Conservation (phyloP, 2,888 invertebrate species). For the Acrobasis suavella region DNA sequence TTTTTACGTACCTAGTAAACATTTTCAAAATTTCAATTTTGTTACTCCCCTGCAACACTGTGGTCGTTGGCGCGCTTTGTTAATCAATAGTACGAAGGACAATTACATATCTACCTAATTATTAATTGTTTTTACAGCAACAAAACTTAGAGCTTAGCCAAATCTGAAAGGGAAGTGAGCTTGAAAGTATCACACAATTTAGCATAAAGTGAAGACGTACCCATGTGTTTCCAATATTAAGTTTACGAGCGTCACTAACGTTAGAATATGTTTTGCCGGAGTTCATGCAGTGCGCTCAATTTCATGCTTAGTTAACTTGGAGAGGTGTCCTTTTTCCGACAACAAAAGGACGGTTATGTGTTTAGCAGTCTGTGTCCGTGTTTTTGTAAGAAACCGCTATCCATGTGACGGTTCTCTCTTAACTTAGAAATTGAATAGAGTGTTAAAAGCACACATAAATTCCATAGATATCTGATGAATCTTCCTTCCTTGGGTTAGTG, state of each 20-base stretch:
- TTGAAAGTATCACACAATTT: constrained; percentile 6
- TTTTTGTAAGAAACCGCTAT: neutral
- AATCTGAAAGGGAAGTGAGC: neutral
- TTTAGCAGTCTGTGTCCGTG: neutral
- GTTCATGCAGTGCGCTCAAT: constrained; percentile 39
- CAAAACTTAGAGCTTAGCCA: neutral
- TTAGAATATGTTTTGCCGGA: constrained; percentile 28
- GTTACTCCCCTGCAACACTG: too few relatives aligned
- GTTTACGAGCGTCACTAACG: constrained; percentile 37
- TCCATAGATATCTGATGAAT: too few relatives aligned
- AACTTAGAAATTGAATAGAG: too few relatives aligned
- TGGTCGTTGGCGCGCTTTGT: too few relatives aligned
- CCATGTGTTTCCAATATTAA: constrained; percentile 23
- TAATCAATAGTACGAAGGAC: too few relatives aligned
- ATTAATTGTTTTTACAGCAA: neutral
- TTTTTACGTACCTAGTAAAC: constrained; percentile 21
- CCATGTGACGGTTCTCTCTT: neutral
- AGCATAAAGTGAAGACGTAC: constrained; percentile 30
- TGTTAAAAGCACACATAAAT: too few relatives aligned
- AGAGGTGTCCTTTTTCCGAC: constrained; percentile 10
- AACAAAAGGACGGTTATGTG: neutral
- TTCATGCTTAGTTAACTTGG: constrained; percentile 48
- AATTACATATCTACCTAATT: too few relatives aligned
- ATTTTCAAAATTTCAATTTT: constrained; percentile 1
- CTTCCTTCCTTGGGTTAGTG: too few relatives aligned